Evolutionary conservation across 2,797 vertebrate species (phyloP), one percentile per base, ranked within the genome.

Genomic region (Hydrophis major): DNA sequence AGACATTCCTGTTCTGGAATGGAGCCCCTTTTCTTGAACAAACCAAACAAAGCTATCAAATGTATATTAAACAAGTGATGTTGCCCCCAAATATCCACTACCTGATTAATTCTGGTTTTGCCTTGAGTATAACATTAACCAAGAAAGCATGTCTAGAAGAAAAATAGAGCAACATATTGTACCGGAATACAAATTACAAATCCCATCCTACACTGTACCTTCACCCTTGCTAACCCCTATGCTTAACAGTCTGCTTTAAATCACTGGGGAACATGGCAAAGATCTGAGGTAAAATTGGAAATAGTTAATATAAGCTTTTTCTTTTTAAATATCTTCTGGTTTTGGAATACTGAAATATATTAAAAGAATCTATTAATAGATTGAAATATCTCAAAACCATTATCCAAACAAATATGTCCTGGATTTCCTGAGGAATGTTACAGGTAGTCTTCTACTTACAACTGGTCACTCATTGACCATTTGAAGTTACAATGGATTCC

Each of bases 361-460:
- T 95, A 97, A 96, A 94, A 95, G 96, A 66, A 66, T 5, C 27
- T n/a, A 27, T 55, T 55, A 55, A 55, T 66, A n/a, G 28, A 13
- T 95, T 96, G 97, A 97, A 97, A 97, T 97, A 96, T 97, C 97
- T 97, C 95, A 96, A 96, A 96, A 97, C 96, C 96, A 97, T 97
- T 97, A 96, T 96, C 96, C 96, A 97, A 96, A 96, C 96, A 95
- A 97, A 97, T 95, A 96, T 96, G 94, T 97, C 94, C 93, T 98
- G 96, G 95, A 96, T 97, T 97, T 96, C 97, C 94, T 96, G 90
- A 94, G 96, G 97, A 98, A 98, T 96, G 97, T 97, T 98, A 97
- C 16, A 69, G 14, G n/a, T 69, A 69, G n/a, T 37, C 63, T 66
- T 66, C 66, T 69, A 18, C n/a, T 69, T 69, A 69, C n/a, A 32